These are phyloP conservation scores for Pterostichus niger DNA, from an alignment of 2,888 invertebrate genomes.

Conservation along the genomic window DNA sequence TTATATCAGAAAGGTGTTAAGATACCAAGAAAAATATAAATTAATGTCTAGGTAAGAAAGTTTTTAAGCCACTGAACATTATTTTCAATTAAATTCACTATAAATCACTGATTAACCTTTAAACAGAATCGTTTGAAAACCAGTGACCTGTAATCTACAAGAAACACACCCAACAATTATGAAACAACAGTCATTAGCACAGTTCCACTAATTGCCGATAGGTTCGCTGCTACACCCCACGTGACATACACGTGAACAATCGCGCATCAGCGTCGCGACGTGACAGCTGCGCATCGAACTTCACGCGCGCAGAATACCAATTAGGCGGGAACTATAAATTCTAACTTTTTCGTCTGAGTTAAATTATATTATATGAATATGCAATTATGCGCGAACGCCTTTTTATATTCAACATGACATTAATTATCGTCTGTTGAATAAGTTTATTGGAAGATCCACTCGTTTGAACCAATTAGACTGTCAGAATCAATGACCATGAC, in stretches of 20 bases:
- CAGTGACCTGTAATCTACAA: constrained; percentile 55
- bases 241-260: constrained; percentile 29
- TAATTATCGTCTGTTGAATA: constrained; percentile 68
- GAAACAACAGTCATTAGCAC: constrained; percentile 52
- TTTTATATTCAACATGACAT: constrained; percentile 69
- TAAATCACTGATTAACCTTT: constrained; percentile 51
- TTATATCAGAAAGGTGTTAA: too few relatives aligned
- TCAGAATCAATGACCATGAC: constrained; percentile 69
- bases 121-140: constrained; percentile 8
- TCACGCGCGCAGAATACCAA: constrained; percentile 11
- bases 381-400: constrained; percentile 69
- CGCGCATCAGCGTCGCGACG: constrained; percentile 16
- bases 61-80: constrained; percentile 25
- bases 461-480: constrained; percentile 67
- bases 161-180: constrained; percentile 58
- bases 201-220: constrained; percentile 42
- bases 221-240: background rate
- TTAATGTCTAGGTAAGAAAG: background rate
- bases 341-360: constrained; percentile 37
- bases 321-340: constrained; percentile 44
- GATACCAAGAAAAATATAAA: constrained; percentile 16
- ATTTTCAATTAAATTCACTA: constrained; percentile 38
- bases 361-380: constrained; percentile 69
- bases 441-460: constrained; percentile 48
- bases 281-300: constrained; percentile 38